Base-by-base conservation (phyloP, 2,113 vertebrate species). In the Hippocampus barbouri region DNA sequence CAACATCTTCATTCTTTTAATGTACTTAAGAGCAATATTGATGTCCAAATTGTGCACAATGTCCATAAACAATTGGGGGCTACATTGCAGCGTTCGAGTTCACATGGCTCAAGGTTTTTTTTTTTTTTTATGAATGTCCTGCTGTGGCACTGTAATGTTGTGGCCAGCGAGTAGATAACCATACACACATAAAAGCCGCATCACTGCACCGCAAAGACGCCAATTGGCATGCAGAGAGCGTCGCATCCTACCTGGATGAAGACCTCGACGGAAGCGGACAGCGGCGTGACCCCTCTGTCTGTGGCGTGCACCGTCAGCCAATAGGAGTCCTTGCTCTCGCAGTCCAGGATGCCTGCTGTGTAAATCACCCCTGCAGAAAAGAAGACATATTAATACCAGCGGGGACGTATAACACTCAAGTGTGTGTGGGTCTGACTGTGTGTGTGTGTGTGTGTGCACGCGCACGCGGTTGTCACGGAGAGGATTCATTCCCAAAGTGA, bases 261-360 rank as follows among this genome's bases (percentile, higher is more conserved):
- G 87, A 98, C 93, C 77, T 99, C 95, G 0, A 96, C 92, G 27
- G 95, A 95, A 34, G 94, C 87, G 57, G 95, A 97, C 67, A 96
- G 92, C 0, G 97, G 94, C 15, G 95, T 90, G 0, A 94, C 92
- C 1, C 95, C 97, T 23, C 90, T 92, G 72, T 98, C 97, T 8
- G 94, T 95, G 0, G 96, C 97, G 14, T 93, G 94, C 16, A 98
- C 93, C 0, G 94, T 96, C 60, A 99, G 83, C 97, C 97, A 99
- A 72, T 98, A 98, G 0, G 96, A 96, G 30, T 89, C 91, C 57
- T 93, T 96, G 0, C 93, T 94, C 91, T 99, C 97, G 69, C 94
- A 92, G 86, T 99, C 97, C 76, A 99, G 92, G 78, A 95, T 86
- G 74, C 96, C 96, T 23, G 94, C 93, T 20, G 96, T 98, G 83